phyloP scores from a whole-genome alignment of 30 jellyfish, hydroid and myxozoan species.

The Morbakka virulenta region DNA sequence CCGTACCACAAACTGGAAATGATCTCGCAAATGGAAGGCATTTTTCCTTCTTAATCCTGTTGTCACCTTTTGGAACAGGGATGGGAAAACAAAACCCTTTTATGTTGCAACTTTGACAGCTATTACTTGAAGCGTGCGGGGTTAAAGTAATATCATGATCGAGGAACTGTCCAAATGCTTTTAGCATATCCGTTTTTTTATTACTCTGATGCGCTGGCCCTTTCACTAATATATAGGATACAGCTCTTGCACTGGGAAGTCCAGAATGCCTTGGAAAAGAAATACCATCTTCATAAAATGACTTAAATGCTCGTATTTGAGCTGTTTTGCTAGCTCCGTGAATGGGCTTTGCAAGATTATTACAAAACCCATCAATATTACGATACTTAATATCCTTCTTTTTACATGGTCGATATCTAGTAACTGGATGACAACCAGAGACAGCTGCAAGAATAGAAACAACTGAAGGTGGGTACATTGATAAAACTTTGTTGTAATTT shows the following conservation, averaged over 20 bases:
- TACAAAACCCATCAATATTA: not conserved
- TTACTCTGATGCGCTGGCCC: not conserved
- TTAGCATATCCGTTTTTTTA: not conserved
- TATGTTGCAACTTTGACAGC: not conserved
- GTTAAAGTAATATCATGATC: slow-evolving; percentile 13
- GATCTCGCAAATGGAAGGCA: slow-evolving; percentile 12
- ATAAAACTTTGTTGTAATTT: too few relatives aligned
- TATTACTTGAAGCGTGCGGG: not conserved
- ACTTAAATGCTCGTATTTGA: not conserved
- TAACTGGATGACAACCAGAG: too few relatives aligned
- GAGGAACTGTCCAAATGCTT: slow-evolving; percentile 11
- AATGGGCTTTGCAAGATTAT: not conserved
- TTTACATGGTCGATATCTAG: not conserved
- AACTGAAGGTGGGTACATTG: too few relatives aligned
- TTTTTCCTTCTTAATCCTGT: not conserved
- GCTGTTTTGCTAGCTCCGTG: not conserved
- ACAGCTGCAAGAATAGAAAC: too few relatives aligned
- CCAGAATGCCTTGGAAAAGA: not conserved
- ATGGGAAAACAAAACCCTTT: slow-evolving; percentile 7
- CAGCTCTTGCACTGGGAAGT: not conserved
- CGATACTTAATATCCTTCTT: not conserved
- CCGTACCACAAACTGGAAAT: not conserved
- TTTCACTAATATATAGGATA: not conserved
- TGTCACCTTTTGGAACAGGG: not conserved
- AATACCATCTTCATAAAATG: not conserved